Base-by-base conservation (phyloP, 2,113 vertebrate genomes). In the Glaucomys volans region DNA sequence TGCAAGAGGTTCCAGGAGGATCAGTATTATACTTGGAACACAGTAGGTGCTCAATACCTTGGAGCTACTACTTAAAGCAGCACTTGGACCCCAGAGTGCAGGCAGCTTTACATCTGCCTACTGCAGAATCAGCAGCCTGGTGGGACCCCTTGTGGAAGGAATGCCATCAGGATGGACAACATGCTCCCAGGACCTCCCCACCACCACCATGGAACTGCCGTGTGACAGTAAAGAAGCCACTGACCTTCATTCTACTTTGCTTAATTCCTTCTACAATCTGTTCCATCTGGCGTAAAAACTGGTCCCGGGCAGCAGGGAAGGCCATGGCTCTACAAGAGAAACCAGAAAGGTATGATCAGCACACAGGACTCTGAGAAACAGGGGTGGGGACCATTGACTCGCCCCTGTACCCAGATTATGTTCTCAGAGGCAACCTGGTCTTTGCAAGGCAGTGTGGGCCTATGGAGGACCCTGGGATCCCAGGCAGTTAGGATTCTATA, bases 211-310 rank as follows among this genome's bases (percentile, higher is more conserved):
- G 64, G 64, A 74, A 74, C 35, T 52, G 5, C 0, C 8, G 0
- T 0, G 5, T 11, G 22, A 76, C 0, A 85, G 30, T 84, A 84
- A 92, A 94, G 11, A 90, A 76, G 30, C 24, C 40, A 54, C 97
- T 96, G 94, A 99, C 99, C 99, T 99, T 99, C 97, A 99, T 99
- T 95, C 99, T 98, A 90, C 98, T 99, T 98, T 99, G 99, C 97
- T 99, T 99, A 98, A 99, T 99, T 94, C 99, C 99, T 98, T 99
- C 99, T 72, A 99, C 99, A 5, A 99, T 99, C 98, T 99, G 99
- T 94, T 99, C 99, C 99, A 99, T 99, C 98, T 99, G 99, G 76
- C 99, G 98, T 83, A 99, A 98, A 97, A 99, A 99, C 98, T 99
- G 99, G 87, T 99, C 99, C 95, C 99, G 99, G 66, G 99, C 98